These are phyloP conservation scores for Latheticus oryzae DNA, from an alignment of 2,888 invertebrate species.

Conservation along the genomic window DNA sequence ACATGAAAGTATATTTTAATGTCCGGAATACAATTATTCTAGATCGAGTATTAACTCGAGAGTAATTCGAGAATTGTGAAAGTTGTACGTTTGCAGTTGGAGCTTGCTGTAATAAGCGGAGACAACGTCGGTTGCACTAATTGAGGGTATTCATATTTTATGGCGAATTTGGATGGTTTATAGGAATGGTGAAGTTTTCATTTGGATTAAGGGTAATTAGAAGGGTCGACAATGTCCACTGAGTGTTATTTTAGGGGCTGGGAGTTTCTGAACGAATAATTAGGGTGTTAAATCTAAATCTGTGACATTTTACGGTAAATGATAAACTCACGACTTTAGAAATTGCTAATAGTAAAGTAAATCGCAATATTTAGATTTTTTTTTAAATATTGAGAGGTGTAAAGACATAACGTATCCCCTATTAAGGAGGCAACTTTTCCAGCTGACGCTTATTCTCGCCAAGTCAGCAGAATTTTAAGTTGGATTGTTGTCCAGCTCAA, in stretches of 20 bases:
- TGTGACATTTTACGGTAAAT: background rate
- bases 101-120: conserved; percentile 3
- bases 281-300: conserved; percentile 5
- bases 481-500: conserved; percentile 23
- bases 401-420: too few relatives aligned
- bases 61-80: conserved; percentile 25
- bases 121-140: conserved; percentile 27
- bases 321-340: background rate
- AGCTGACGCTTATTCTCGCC: conserved; percentile 25
- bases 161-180: conserved; percentile 18
- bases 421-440: conserved; percentile 13
- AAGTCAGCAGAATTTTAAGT: conserved; percentile 28
- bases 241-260: conserved; percentile 6
- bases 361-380: too few relatives aligned
- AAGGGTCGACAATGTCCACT: conserved; percentile 19
- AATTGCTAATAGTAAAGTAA: too few relatives aligned
- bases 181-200: conserved; percentile 15
- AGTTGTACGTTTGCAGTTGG: conserved; percentile 1
- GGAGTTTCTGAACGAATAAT: conserved; percentile 3
- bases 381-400: too few relatives aligned
- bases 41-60: conserved; percentile 10
- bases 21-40: conserved; percentile 7
- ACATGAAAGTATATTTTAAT: too few relatives aligned
- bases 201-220: conserved; percentile 11
- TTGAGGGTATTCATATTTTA: conserved; percentile 27